Percentiles rank a stretch among this genome's conserved stretches.
These are phyloP conservation scores for Pyrocephalus nanus DNA, from an alignment of 2,797 vertebrate genomes.

Conservation along the genomic window DNA sequence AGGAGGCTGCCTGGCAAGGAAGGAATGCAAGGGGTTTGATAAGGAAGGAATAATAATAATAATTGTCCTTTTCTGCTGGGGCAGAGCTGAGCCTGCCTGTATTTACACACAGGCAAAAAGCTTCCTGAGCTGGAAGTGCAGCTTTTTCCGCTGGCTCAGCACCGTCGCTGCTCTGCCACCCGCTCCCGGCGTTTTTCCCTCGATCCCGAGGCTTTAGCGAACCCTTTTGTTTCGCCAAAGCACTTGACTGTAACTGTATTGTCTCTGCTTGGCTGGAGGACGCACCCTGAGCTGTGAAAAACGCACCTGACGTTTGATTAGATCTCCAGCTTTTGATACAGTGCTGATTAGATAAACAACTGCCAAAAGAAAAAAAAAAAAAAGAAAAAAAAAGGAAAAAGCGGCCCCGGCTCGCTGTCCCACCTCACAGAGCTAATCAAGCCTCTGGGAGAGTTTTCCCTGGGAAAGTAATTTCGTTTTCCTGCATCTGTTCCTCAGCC, in stretches of 20 bases:
- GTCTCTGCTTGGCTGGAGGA: neutral
- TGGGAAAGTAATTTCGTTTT: neutral
- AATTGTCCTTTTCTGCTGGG: neutral
- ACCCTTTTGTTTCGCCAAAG: constrained; percentile 23
- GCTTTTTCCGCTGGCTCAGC: constrained; percentile 3
- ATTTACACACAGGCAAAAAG: constrained; percentile 43
- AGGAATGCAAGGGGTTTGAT: constrained; percentile 57
- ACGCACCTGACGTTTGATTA: neutral
- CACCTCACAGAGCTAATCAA: rapidly evolving
- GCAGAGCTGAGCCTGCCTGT: neutral
- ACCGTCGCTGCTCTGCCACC: neutral
- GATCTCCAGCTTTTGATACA: neutral
- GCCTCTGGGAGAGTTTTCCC: neutral
- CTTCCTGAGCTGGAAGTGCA: constrained; percentile 57
- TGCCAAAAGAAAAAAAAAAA: neutral
- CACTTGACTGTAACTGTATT: neutral
- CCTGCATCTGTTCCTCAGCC: neutral
- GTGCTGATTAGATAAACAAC: neutral
- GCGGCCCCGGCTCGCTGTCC: rapidly evolving
- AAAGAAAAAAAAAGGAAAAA: neutral
- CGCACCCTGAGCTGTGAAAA: neutral
- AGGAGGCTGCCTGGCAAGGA: constrained; percentile 2
- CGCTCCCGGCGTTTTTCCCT: constrained; percentile 32
- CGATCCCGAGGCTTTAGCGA: neutral
- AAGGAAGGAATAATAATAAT: constrained; percentile 48